Conservation (phyloP, 1,140 invertebrate species). For the Bathynomus jamesi region DNA sequence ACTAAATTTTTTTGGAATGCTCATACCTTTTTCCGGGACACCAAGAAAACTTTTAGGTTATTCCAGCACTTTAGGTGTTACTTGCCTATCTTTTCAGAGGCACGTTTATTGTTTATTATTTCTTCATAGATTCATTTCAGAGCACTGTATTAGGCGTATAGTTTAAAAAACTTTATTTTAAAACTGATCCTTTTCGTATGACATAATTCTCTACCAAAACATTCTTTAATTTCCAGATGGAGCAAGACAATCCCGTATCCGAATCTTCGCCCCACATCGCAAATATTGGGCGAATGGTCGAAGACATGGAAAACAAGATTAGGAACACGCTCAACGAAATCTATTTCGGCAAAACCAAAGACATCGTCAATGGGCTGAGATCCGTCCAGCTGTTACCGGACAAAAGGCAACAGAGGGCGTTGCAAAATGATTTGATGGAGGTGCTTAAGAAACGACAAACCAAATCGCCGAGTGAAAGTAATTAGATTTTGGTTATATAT, state of each 20-base stretch:
- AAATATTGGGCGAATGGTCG: conserved; percentile 92
- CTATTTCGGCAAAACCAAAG: conserved; percentile 98
- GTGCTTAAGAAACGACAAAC: conserved; percentile 35
- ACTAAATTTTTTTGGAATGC: too few species aligned
- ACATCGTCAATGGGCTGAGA: conserved; percentile 95
- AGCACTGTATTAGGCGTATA: background rate
- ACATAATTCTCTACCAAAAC: background rate
- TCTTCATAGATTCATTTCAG: background rate
- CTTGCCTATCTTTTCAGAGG: too few species aligned
- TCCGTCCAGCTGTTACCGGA: conserved; percentile 77
- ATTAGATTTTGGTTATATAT: background rate
- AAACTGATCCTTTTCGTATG: too few species aligned
- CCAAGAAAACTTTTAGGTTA: too few species aligned
- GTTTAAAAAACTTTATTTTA: too few species aligned
- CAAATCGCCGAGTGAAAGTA: background rate
- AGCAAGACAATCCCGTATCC: conserved; percentile 78
- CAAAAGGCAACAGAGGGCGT: conserved; percentile 67
- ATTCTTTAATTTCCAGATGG: conserved; percentile 55
- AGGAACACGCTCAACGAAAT: conserved; percentile 96
- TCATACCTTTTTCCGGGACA: too few species aligned
- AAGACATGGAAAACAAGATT: conserved; percentile 99
- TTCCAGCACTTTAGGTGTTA: too few species aligned
- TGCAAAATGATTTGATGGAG: conserved; percentile 73
- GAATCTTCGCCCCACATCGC: conserved; percentile 94
- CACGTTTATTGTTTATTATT: too few species aligned